Evolutionary conservation across 2,888 invertebrate species (phyloP), one percentile per base, ranked within the genome.

Genomic region (Tolmerus cingulatus): DNA sequence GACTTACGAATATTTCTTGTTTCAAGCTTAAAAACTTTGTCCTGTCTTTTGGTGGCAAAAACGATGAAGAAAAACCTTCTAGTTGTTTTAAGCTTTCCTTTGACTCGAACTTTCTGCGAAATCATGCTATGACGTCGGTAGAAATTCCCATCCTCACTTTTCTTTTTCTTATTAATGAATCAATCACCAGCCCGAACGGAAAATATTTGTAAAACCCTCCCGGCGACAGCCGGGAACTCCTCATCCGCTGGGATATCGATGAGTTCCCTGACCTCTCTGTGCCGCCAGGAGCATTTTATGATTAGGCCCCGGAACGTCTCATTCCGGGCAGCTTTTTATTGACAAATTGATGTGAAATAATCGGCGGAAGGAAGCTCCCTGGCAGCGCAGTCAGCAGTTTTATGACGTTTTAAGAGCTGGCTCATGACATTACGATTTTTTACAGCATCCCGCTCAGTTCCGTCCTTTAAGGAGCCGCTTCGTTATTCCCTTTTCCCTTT

Each of bases 291-390:
- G 51, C 14, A 46, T 55, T 81, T 81, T 81, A 81, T 81, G 81
- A 81, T 81, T 81, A 55, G 81, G 55, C 51, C 81, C 81, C 76
- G 34, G 30, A 81, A 30, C 23, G 81, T 51, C 81, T 81, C 55
- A 46, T 30, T 81, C 23, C 81, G 51, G 34, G 51, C 16, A 51
- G 16, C 12, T 51, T 81, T 81, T 81, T 81, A 81, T 81, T 81
- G 81, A 55, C 81, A 81, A 81, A 81, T 81, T 81, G 81, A 81
- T 81, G 81, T 81, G 34, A 51, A 81, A 81, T 81, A 81, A 81
- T 51, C 55, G 81, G 30, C 46, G 30, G 51, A 66, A 55, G 81
- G 51, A 81, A 81, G 81, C 51, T 51, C 30, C 4, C 23, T 19
- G 55, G 81, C 55, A 81, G 81, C 51, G n/a, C 81, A 81, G 81